Conservation (phyloP, 2,113 vertebrate genomes). For the Edolisoma coerulescens region DNA sequence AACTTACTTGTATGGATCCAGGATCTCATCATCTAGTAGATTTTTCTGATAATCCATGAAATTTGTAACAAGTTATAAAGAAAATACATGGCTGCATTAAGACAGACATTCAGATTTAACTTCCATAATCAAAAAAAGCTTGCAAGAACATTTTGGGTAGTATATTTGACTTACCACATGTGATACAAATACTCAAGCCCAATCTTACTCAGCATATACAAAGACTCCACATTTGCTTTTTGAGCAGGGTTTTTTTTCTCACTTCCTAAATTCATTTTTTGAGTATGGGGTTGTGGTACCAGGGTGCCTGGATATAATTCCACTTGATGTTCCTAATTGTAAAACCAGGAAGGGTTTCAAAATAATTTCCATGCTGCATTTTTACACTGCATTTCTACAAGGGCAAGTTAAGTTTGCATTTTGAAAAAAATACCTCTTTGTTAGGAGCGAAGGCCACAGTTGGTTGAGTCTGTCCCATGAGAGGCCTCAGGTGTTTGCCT, state of each 20-base stretch:
- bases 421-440: not conserved
- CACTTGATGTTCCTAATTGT: not conserved
- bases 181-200: not conserved
- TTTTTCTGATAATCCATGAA: not conserved
- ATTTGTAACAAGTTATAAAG: not conserved
- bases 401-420: not conserved
- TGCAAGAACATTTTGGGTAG: not conserved
- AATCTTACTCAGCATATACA: not conserved
- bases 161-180: not conserved
- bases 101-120: not conserved
- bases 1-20: not conserved
- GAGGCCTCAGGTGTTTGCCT: not conserved
- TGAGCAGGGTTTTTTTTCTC: not conserved
- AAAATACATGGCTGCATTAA: not conserved
- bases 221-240: not conserved
- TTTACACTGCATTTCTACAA: not conserved
- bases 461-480: not conserved
- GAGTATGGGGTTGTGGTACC: not conserved
- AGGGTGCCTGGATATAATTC: not conserved
- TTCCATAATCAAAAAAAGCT: not conserved
- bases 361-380: not conserved
- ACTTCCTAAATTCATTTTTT: not conserved
- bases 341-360: not conserved
- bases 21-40: not conserved
- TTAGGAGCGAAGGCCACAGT: conserved; percentile 5